Evolutionary conservation across 1,140 invertebrate genomes (phyloP).

Genomic region (Coenobita brevimanus): DNA sequence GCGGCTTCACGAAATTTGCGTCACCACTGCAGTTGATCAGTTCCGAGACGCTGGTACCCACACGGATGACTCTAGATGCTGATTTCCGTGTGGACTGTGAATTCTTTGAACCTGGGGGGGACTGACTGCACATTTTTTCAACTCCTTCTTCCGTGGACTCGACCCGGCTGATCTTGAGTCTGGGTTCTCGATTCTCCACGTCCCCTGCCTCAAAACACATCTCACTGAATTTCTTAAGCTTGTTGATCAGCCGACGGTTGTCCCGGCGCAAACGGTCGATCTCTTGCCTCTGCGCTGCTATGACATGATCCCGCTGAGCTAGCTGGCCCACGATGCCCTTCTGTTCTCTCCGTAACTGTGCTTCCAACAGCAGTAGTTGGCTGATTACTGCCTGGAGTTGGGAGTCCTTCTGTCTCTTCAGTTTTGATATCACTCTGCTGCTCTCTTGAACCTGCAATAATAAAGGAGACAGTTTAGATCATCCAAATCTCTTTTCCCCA

Average conservation of each 20-base stretch:
- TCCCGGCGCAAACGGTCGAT: slow-evolving; percentile 79
- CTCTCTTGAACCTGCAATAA: slow-evolving; percentile 56
- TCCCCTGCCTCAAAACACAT: slow-evolving; percentile 29
- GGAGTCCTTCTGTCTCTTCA: slow-evolving; percentile 81
- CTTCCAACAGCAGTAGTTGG: slow-evolving; percentile 87
- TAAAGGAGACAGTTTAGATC: neutral
- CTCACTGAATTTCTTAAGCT: slow-evolving; percentile 64
- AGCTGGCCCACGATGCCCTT: slow-evolving; percentile 86
- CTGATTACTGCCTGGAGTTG: slow-evolving; percentile 84
- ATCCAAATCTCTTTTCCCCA: too few species aligned
- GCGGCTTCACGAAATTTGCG: slow-evolving; percentile 38
- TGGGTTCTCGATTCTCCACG: slow-evolving; percentile 27
- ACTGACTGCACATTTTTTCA: neutral
- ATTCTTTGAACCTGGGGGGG: slow-evolving; percentile 4
- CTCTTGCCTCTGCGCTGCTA: slow-evolving; percentile 84
- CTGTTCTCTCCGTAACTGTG: slow-evolving; percentile 87
- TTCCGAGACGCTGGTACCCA: slow-evolving; percentile 48
- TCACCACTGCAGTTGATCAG: slow-evolving; percentile 47
- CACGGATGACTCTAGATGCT: slow-evolving; percentile 55
- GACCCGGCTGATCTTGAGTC: slow-evolving; percentile 54
- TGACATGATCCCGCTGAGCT: slow-evolving; percentile 84
- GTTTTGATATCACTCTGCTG: slow-evolving; percentile 73
- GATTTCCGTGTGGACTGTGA: slow-evolving; percentile 47
- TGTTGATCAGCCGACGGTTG: slow-evolving; percentile 66
- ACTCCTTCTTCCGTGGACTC: slow-evolving; percentile 43